Percentiles rank a stretch among this genome's conserved stretches.
Evolutionary conservation across 2,888 invertebrate genomes (phyloP).

Genomic region (Erannis defoliaria): DNA sequence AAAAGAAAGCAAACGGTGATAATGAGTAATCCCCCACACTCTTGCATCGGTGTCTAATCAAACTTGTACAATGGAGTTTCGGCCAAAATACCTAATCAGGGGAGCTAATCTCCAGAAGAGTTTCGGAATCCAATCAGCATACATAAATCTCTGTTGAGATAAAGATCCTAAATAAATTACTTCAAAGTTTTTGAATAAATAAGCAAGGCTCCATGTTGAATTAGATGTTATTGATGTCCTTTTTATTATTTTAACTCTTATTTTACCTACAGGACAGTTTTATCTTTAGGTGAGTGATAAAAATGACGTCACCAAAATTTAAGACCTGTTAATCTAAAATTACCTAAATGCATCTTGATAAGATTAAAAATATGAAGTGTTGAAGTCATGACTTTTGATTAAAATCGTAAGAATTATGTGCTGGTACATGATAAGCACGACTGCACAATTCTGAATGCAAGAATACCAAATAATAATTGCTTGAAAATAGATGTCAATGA

Average conservation of each 20-base stretch:
- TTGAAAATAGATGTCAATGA: conserved; percentile 42
- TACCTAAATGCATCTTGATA: conserved; percentile 36
- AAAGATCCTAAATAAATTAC: conserved; percentile 53
- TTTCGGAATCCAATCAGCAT: conserved; percentile 66
- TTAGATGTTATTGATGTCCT: conserved; percentile 2
- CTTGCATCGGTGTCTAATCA: conserved; percentile 72
- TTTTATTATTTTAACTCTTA: conserved; percentile 7
- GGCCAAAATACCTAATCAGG: conserved; percentile 68
- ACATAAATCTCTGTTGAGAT: conserved; percentile 63
- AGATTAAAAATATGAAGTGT: conserved; percentile 26
- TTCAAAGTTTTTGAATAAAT: conserved; percentile 48
- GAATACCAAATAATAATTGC: conserved; percentile 18
- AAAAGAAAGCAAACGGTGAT: conserved; percentile 59
- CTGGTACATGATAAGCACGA: conserved; percentile 30
- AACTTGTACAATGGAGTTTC: conserved; percentile 72
- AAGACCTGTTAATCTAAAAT: conserved; percentile 25
- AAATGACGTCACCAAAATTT: conserved; percentile 18
- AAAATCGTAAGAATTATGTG: conserved; percentile 25
- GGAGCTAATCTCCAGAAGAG: conserved; percentile 55
- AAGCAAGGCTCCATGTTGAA: conserved; percentile 20
- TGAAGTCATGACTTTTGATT: conserved; percentile 25
- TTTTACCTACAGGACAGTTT: background rate
- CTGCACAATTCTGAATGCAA: conserved; percentile 29
- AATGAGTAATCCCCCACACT: conserved; percentile 59
- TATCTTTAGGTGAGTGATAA: conserved; percentile 16